Conservation (phyloP, 2,113 vertebrate genomes). For the Bubo bubo region DNA sequence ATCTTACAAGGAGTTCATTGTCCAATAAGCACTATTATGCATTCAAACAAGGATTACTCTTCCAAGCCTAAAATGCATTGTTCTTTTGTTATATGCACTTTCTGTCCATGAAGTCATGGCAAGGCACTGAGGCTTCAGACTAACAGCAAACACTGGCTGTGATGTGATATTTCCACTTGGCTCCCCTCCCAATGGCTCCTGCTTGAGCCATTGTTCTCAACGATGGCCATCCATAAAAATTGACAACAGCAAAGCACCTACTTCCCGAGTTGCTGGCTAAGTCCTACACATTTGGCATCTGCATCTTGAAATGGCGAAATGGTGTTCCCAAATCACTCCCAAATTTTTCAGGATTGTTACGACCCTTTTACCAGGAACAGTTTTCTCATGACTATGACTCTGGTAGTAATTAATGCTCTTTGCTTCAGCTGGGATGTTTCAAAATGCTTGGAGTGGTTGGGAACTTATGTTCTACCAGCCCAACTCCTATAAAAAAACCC, state of each 20-base stretch:
- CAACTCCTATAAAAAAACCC: not conserved
- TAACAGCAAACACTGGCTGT: constrained; percentile 58
- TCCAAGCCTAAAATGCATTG: constrained; percentile 49
- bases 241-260: constrained; percentile 22
- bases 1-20: constrained; percentile 56
- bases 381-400: not conserved
- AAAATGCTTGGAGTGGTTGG: not conserved
- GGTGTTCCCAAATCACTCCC: not conserved
- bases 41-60: constrained; percentile 39
- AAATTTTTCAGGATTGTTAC: not conserved
- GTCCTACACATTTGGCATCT: not conserved
- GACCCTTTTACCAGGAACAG: not conserved
- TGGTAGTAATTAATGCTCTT: not conserved
- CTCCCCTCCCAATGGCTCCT: constrained; percentile 39
- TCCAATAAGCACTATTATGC: constrained; percentile 38
- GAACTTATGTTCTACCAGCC: not conserved
- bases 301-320: not conserved
- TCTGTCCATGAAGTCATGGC: constrained; percentile 70
- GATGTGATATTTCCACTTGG: constrained; percentile 53
- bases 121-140: constrained; percentile 17
- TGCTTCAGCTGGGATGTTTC: not conserved
- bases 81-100: constrained; percentile 52
- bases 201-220: constrained; percentile 39
- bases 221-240: not conserved
- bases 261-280: not conserved